Base-by-base conservation (phyloP, 1,140 invertebrate species). In the Philaenus spumarius region DNA sequence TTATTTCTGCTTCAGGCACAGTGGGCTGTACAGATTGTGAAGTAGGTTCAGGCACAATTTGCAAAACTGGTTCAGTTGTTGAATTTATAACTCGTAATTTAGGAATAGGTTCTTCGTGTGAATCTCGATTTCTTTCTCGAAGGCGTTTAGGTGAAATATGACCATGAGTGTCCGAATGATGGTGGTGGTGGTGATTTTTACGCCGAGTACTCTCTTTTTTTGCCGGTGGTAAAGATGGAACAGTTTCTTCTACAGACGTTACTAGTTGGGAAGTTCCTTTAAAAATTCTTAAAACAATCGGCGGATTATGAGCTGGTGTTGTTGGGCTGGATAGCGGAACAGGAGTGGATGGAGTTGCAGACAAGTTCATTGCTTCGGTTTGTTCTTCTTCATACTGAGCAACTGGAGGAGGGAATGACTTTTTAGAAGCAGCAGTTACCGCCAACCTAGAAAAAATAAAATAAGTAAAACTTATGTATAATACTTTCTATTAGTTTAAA, bases 201-300 rank as follows among this genome's bases (percentile, higher is more conserved):
- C 59, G 24, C 22, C 61, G 59, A 20, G 61, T 61, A 9, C 45
- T 37, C 39, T 58, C 58, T 50, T 52, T 58, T 5, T 69, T 67
- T 17, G 73, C 72, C 34, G 74, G 71, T 22, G 71, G 73, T 64
- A 75, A 72, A 68, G 70, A 73, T 61, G 78, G 78, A 47, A 78
- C 69, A 61, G 72, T n/a, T 23, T 40, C 48, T 35, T 61, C 58
- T 22, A 61, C 60, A 69, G 17, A 56, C 45, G 61, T 74, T 60
- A 55, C 48, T 59, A 53, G 68, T 63, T 50, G 73, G 65, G 63
- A 79, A 51, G 82, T 84, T 6, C 81, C 81, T 62, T 82, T 80
- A 60, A 81, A 82, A 73, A 85, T 85, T 70, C 82, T 71, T 58
- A 85, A 69, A 34, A 84, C 82, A 53, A 85, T 85, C 23, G 82